Evolutionary conservation across 2,888 invertebrate species (phyloP), one percentile per base, ranked within the genome.

Genomic region (Criorhina ranunculi): DNA sequence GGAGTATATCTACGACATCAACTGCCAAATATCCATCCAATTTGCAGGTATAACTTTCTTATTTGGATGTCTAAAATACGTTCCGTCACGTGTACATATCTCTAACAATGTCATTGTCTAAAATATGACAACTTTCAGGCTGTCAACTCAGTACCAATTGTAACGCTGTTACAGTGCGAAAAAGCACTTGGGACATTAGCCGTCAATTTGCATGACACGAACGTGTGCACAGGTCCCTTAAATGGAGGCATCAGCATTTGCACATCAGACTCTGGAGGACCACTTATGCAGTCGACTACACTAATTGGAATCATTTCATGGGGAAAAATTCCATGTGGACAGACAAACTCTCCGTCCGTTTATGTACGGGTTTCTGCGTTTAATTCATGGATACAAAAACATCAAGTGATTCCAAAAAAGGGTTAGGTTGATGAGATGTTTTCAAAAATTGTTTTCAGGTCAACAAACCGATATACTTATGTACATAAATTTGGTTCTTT

Each of bases 241-340:
- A 88, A 87, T 17, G 90, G 90, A 9, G 91, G 91, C 15, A 88
- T 89, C 2, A 89, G 90, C 82, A 90, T 91, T 53, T 91, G 91
- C 78, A 91, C 89, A n/a, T 90, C 91, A 6, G 91, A 91, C 79
- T 91, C 91, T 0, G 91, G 91, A 24, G 91, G 91, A 0, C 91
- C 91, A 6, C 83, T 91, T 7, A 89, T 91, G 37, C 91, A 91
- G 76, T 67, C 57, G 9, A 73, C 37, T 35, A 75, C 79, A 40
- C 89, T 89, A 87, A 89, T 93, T 73, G 93, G 93, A 79, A 90
- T 93, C 55, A 92, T 93, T n/a, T 93, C 93, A 5, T 93, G 93
- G 93, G 93, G 93, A 15, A 87, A 89, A 69, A 89, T 90, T 78
- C 93, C 93, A 0, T 93, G 93, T 85, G 93, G 93, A 3, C 88